Evolutionary conservation across 2,797 vertebrate genomes (phyloP).

Genomic region (Chrysolophus pictus): DNA sequence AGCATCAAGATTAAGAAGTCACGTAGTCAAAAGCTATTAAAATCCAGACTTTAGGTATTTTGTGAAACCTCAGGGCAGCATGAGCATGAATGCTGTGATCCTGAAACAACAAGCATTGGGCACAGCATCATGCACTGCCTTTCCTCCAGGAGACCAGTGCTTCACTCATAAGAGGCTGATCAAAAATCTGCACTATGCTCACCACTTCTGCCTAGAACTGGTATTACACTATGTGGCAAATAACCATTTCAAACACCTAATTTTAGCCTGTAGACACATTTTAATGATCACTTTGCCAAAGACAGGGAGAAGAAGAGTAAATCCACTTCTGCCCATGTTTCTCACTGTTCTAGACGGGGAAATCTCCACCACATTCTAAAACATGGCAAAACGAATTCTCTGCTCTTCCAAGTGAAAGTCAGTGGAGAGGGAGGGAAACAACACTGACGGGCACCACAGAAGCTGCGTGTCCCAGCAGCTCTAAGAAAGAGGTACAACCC

Average conservation of each 20-base stretch:
- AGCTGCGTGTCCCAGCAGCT: neutral
- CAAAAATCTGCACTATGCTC: neutral
- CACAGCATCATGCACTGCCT: neutral
- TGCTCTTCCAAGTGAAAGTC: neutral
- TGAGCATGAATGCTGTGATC: accelerated
- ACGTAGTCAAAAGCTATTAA: neutral
- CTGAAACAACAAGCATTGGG: neutral
- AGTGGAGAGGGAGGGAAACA: accelerated
- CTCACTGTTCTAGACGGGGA: neutral
- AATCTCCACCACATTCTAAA: neutral
- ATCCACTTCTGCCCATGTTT: neutral
- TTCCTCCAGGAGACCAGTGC: neutral
- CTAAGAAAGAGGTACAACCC: neutral
- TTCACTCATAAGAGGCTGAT: neutral
- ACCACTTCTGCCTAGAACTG: neutral
- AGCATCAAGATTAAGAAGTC: neutral
- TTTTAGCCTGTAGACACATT: neutral
- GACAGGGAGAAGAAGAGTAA: neutral
- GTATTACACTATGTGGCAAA: neutral
- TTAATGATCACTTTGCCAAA: neutral
- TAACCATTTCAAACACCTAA: neutral
- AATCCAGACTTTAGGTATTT: neutral
- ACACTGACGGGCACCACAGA: accelerated
- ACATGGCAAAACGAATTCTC: neutral
- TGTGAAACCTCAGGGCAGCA: neutral